Conservation (phyloP, 2,113 vertebrate genomes). For the Phrynosoma blainvillii region DNA sequence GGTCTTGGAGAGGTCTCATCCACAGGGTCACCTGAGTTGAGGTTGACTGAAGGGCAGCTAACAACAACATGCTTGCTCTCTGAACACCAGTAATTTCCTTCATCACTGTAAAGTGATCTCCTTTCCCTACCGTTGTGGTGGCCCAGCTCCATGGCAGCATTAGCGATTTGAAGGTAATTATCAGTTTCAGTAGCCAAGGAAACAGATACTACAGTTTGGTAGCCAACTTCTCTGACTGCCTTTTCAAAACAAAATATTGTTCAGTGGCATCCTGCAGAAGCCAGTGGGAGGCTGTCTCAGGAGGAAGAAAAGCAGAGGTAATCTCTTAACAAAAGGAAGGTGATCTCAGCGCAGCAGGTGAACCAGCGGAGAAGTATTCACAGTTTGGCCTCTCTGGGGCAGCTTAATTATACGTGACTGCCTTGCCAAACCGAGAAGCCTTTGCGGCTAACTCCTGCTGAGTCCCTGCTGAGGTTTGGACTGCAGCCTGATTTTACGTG, state of each 20-base stretch:
- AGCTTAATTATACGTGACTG: background rate
- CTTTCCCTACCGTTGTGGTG: no score
- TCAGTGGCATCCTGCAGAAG: background rate
- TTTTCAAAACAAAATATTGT: background rate
- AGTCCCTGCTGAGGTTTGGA: background rate
- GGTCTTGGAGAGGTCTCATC: no score
- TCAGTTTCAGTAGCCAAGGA: background rate
- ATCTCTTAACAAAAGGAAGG: background rate
- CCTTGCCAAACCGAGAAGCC: background rate
- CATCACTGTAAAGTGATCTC: background rate
- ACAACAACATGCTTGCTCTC: no score
- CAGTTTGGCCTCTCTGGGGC: no score
- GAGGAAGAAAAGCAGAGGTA: background rate
- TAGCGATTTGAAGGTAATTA: no score
- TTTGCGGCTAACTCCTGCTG: background rate
- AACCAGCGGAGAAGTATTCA: background rate
- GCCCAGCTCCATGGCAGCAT: background rate
- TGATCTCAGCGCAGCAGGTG: background rate
- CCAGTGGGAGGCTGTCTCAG: no score
- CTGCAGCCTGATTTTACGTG: background rate
- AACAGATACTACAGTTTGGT: background rate
- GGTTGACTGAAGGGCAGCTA: no score
- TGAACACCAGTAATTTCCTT: background rate
- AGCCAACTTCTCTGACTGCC: background rate
- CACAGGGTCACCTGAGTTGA: no score